Conservation (phyloP, 2,888 invertebrate species). For the Meganola albula region DNA sequence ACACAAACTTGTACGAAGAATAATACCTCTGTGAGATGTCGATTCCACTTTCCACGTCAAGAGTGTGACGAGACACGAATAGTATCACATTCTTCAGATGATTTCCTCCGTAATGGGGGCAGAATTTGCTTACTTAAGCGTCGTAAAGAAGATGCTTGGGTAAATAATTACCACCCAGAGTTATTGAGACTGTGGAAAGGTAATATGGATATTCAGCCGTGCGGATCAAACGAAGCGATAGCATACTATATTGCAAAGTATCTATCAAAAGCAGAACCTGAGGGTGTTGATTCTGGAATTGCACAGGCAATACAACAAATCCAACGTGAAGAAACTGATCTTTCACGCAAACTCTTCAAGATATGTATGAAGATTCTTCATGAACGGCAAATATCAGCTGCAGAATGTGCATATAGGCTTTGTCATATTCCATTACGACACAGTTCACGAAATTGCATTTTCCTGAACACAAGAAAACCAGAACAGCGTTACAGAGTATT, state of each 20-base stretch:
- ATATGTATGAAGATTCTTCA: slow-evolving; percentile 32
- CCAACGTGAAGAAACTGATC: slow-evolving; percentile 15
- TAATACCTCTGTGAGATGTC: slow-evolving; percentile 8
- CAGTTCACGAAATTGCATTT: slow-evolving; percentile 4
- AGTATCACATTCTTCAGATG: slow-evolving; percentile 27
- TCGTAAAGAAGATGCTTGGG: slow-evolving; percentile 2
- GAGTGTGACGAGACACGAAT: slow-evolving; percentile 8
- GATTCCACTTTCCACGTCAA: slow-evolving; percentile 16
- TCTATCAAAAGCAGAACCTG: slow-evolving; percentile 1
- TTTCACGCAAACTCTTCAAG: slow-evolving; percentile 27
- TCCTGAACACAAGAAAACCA: slow-evolving; percentile 16
- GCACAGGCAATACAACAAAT: slow-evolving; percentile 7
- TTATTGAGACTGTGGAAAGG: slow-evolving; percentile 14
- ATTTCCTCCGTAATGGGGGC: slow-evolving; percentile 2
- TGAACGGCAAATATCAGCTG: slow-evolving; percentile 32
- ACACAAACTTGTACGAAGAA: slow-evolving; percentile 14
- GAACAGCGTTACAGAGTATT: slow-evolving; percentile 30
- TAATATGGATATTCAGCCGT: slow-evolving; percentile 7
- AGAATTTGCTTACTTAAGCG: slow-evolving; percentile 4
- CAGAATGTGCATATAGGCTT: slow-evolving; percentile 26
- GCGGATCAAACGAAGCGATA: slow-evolving; percentile 2
- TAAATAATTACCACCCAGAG: slow-evolving; percentile 12
- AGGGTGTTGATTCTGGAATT: background rate
- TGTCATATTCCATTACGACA: slow-evolving; percentile 14
- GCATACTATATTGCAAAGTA: slow-evolving; percentile 5